Evolutionary conservation across 2,888 invertebrate species (phyloP).

Genomic region (Belgica antarctica): DNA sequence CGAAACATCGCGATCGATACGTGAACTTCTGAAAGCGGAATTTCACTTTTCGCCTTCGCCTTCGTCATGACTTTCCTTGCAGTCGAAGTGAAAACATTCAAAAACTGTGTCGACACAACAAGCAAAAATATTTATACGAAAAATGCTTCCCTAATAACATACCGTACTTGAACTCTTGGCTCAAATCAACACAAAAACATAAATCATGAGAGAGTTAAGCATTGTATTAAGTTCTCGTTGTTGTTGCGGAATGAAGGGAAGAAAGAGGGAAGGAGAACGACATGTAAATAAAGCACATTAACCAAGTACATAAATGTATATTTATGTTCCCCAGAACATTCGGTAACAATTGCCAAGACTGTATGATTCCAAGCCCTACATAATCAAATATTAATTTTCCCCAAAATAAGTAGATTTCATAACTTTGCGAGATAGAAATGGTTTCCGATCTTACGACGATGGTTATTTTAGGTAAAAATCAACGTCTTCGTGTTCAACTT

Average conservation of each 20-base stretch:
- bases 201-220: not conserved
- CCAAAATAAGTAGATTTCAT: not conserved
- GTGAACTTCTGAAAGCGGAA: not conserved
- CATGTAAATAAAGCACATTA: not conserved
- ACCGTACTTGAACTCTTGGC: not conserved
- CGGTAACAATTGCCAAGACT: no score
- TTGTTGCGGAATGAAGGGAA: not conserved
- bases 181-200: constrained; percentile 6
- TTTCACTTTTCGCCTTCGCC: not conserved
- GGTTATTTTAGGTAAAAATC: no score
- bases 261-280: not conserved
- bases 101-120: no score
- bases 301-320: no score
- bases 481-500: no score
- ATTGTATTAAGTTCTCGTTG: not conserved
- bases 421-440: no score
- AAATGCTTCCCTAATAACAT: not conserved
- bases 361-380: no score
- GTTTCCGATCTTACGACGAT: no score
- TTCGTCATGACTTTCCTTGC: not conserved
- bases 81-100: not conserved
- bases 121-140: not conserved
- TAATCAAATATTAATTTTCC: not conserved
- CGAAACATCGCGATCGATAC: constrained; percentile 9
- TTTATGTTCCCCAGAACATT: not conserved